These are phyloP conservation scores for Rhodeus uyekii DNA, from an alignment of 2,797 vertebrate species.

Conservation along the genomic window DNA sequence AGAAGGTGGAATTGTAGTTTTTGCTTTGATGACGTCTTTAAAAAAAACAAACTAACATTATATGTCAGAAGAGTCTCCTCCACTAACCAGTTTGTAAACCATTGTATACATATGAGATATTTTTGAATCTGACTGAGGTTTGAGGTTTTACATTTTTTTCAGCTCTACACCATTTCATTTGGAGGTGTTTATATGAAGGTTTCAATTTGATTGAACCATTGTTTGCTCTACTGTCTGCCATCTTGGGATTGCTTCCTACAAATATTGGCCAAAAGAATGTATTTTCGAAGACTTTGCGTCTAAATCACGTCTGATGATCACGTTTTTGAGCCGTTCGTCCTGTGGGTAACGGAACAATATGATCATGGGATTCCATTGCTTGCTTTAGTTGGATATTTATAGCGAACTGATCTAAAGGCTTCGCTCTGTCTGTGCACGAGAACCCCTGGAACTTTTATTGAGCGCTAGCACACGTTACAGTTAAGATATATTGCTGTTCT, in stretches of 20 bases:
- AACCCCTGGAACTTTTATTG: conserved; percentile 39
- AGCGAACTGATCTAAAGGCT: conserved; percentile 79
- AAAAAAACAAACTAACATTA: no score
- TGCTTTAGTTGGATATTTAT: conserved; percentile 79
- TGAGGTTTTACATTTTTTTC: background rate
- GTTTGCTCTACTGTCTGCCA: background rate
- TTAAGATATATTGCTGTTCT: background rate
- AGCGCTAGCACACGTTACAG: background rate
- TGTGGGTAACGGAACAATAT: conserved; percentile 66
- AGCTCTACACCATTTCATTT: background rate
- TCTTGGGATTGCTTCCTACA: background rate
- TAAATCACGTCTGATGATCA: background rate
- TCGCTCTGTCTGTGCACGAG: conserved; percentile 24
- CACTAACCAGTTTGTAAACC: background rate
- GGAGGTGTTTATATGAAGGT: background rate
- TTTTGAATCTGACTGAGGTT: background rate
- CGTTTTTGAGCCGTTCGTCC: background rate
- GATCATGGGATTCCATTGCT: conserved; percentile 76
- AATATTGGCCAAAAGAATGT: background rate
- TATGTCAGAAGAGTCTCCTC: background rate
- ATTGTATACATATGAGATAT: background rate
- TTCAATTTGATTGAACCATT: background rate
- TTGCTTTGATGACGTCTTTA: no score
- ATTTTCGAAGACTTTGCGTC: background rate
- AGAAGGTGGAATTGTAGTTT: no score